Percentiles rank a stretch among this genome's conserved stretches.
These are phyloP conservation scores for Aplidium turbinatum DNA, from an alignment of 23 tunicate genomes.

Conservation along the genomic window DNA sequence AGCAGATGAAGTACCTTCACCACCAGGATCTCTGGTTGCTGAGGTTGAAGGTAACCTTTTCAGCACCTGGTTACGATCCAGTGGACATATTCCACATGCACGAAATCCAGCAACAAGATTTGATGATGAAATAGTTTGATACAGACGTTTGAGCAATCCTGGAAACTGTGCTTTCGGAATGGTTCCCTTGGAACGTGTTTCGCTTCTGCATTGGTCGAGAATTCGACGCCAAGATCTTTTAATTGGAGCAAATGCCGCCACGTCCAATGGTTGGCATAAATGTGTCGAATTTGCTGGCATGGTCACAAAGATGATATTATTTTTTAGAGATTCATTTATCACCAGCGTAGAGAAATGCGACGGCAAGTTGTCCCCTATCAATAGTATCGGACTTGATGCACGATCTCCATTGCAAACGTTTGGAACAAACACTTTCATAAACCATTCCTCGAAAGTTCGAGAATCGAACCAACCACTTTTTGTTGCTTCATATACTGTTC, in stretches of 20 bases:
- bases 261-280: slow-evolving; percentile 21
- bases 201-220: slow-evolving; percentile 20
- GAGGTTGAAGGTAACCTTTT: slow-evolving; percentile 11
- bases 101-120: slow-evolving; percentile 13
- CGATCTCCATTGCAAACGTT: neutral
- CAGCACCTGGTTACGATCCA: slow-evolving; percentile 23
- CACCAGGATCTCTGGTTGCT: slow-evolving; percentile 14
- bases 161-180: slow-evolving; percentile 18
- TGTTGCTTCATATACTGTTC: slow-evolving; percentile 15
- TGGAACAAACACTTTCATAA: slow-evolving; percentile 4
- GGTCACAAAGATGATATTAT: slow-evolving; percentile 13
- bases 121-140: neutral
- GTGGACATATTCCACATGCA: slow-evolving; percentile 12
- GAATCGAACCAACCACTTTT: slow-evolving; percentile 33
- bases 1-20: slow-evolving; percentile 14
- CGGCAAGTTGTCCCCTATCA: slow-evolving; percentile 22
- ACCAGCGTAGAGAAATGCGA: slow-evolving; percentile 21
- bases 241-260: slow-evolving; percentile 22
- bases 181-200: slow-evolving; percentile 5
- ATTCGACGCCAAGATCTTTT: slow-evolving; percentile 15
- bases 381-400: neutral
- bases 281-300: slow-evolving; percentile 29
- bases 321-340: slow-evolving; percentile 12
- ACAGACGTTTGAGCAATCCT: slow-evolving; percentile 3
- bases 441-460: slow-evolving; percentile 15